Base-by-base conservation (phyloP, 2,888 invertebrate genomes). In the Drosophila picticornis region DNA sequence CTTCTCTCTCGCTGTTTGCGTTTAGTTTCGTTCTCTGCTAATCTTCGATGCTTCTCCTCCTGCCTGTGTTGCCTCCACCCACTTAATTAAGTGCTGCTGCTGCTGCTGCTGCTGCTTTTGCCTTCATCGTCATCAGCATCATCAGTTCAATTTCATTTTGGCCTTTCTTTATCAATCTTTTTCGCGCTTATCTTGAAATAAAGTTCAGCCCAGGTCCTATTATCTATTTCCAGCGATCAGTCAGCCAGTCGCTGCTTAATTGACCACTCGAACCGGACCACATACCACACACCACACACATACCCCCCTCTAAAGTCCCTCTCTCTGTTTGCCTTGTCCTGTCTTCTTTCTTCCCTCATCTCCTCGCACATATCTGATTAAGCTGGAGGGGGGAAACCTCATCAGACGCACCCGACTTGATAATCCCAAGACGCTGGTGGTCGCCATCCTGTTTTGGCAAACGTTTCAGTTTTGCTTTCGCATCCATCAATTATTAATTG, bases 181-280 rank as follows among this genome's bases (percentile, higher is more conserved):
- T 82, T 80, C 75, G 75, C 78, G 80, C 91, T 92, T 92, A 92
- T 92, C 91, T 90, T 75, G 79, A 74, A 80, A 83, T 88, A 91
- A 86, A 91, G 92, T 91, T 92, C 92, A 92, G 81, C 72, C 76
- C 84, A 86, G 92, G 91, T 92, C 87, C 81, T 84, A 83, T 88
- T 92, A 91, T 92, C 92, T 87, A 87, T 91, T 82, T 81, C 81
- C 79, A 81, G 88, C 91, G 92, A 92, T 92, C 91, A 86, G 88
- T 27, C 76, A 66, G 52, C 57, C 68, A 81, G 64, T 75, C 57
- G 61, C 57, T 59, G 77, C 82, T 85, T 87, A 87, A 87, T 88
- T 88, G 89, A 86, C 87, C 87, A 75, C 57, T 55, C 75, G 74
- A 68, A 65, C 81, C 69, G 75, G 75, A 75, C 68, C 66, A 46